phyloP scores from a whole-genome alignment of 1,140 invertebrate genomes.

The Euura lappo region DNA sequence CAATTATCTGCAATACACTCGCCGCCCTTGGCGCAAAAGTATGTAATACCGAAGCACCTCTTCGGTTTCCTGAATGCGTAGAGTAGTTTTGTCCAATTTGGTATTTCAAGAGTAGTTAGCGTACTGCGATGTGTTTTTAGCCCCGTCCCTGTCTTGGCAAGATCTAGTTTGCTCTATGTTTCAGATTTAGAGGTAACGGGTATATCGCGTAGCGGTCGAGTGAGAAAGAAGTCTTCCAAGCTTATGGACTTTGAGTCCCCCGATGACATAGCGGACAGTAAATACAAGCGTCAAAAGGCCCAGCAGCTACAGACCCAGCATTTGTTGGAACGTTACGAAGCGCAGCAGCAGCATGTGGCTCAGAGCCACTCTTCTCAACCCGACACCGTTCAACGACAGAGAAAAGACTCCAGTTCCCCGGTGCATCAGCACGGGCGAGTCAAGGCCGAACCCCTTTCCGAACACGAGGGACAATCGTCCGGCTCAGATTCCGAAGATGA shows the following conservation, averaged over 20 bases:
- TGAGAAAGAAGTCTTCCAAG: constrained; percentile 94
- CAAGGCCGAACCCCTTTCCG: constrained; percentile 49
- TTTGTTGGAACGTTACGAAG: constrained; percentile 50
- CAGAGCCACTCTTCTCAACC: constrained; percentile 25
- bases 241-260: constrained; percentile 91
- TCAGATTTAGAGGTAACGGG: constrained; percentile 82
- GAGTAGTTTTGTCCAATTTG: constrained; percentile 7
- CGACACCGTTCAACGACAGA: constrained; percentile 24
- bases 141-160: constrained; percentile 46
- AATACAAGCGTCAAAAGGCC: constrained; percentile 53
- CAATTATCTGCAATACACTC: too few species aligned
- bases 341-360: constrained; percentile 33
- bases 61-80: too few species aligned
- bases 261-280: constrained; percentile 70
- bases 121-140: constrained; percentile 35
- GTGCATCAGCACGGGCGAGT: constrained; percentile 37
- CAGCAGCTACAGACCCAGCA: constrained; percentile 53
- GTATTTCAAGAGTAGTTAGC: constrained; percentile 31
- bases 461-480: constrained; percentile 61
- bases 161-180: constrained; percentile 50
- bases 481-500: constrained; percentile 66
- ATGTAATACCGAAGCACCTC: too few species aligned
- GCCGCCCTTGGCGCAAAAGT: too few species aligned
- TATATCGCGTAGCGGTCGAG: constrained; percentile 84
- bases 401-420: constrained; percentile 46